Evolutionary conservation across 2,797 vertebrate species (phyloP).

Genomic region (Dromococcyx pavoninus): DNA sequence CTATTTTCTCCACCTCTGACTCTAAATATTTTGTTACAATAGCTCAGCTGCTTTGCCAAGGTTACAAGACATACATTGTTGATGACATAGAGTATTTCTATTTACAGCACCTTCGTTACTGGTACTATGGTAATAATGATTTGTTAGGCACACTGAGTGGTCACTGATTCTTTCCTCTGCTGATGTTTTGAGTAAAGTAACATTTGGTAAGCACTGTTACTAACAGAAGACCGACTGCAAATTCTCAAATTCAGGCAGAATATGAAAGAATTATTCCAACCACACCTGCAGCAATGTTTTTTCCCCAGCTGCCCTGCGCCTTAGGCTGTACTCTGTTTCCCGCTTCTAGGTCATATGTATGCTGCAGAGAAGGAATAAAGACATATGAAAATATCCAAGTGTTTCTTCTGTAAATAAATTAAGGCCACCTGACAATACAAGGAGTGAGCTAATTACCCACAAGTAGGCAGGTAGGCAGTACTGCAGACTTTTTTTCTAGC

Average conservation of each 20-base stretch:
- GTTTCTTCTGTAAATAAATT: conserved; percentile 63
- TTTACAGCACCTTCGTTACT: conserved; percentile 72
- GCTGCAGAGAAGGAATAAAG: conserved; percentile 45
- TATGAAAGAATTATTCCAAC: background rate
- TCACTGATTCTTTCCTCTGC: conserved; percentile 49
- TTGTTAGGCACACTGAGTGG: conserved; percentile 73
- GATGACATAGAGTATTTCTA: conserved; percentile 63
- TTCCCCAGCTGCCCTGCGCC: background rate
- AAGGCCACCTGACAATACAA: conserved; percentile 75
- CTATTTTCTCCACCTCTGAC: conserved; percentile 15
- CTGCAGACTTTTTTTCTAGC: background rate
- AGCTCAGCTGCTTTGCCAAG: conserved; percentile 60
- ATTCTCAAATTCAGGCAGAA: conserved; percentile 25
- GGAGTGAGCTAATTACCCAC: conserved; percentile 50
- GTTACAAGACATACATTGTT: conserved; percentile 41
- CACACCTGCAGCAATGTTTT: background rate
- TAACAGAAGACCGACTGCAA: background rate
- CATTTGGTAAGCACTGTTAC: background rate
- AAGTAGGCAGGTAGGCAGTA: conserved; percentile 47
- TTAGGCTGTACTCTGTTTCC: background rate
- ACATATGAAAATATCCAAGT: conserved; percentile 21
- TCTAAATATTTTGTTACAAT: conserved; percentile 42
- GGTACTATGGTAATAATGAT: conserved; percentile 69
- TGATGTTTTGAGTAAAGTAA: background rate
- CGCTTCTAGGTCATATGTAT: background rate